Conservation (phyloP, 2,888 invertebrate genomes). For the Bellardia pandia region DNA sequence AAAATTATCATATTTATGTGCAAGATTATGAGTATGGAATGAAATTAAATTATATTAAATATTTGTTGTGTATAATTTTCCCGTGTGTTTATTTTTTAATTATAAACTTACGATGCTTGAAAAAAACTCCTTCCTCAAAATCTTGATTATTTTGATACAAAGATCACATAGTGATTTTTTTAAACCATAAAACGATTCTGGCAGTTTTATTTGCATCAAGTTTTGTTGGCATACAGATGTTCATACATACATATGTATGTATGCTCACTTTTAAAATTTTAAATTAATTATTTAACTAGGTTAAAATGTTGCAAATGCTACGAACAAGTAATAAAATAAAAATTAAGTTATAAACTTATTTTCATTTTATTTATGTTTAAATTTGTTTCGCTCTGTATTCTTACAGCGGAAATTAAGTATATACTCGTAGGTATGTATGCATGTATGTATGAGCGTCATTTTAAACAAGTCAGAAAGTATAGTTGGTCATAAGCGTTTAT, state of each 20-base stretch:
- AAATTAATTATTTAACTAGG: constrained; percentile 63
- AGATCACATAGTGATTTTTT: background rate
- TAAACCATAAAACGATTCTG: background rate
- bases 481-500: too few species aligned
- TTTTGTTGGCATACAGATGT: constrained; percentile 23
- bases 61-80: background rate
- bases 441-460: background rate
- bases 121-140: background rate
- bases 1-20: background rate
- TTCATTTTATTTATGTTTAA: constrained; percentile 56
- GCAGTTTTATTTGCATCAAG: constrained; percentile 38
- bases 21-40: background rate
- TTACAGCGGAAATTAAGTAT: constrained; percentile 56
- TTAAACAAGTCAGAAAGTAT: background rate
- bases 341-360: constrained; percentile 47
- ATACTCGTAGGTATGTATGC: background rate
- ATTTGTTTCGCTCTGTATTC: constrained; percentile 31
- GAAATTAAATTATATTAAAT: background rate
- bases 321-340: background rate
- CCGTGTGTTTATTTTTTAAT: background rate
- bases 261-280: constrained; percentile 31
- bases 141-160: background rate
- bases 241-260: background rate
- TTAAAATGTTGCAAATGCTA: constrained; percentile 53
- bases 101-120: background rate